Evolutionary conservation across 1,140 invertebrate species (phyloP).

Genomic region (Habropoda laboriosa): DNA sequence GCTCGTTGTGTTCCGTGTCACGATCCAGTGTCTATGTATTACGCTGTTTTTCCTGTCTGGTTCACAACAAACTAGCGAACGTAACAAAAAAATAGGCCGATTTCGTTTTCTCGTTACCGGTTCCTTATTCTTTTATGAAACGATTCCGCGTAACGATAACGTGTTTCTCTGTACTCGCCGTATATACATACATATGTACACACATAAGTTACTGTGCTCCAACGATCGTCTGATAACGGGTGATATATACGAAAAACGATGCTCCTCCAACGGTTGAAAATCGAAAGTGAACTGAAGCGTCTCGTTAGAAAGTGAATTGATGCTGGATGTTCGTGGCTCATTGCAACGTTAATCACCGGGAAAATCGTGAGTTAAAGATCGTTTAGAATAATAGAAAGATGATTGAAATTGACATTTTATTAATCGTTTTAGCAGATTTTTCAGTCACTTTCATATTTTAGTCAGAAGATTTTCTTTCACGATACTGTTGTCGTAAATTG

Average conservation of each 20-base stretch:
- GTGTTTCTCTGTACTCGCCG: too few species aligned
- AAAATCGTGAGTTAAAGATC: neutral
- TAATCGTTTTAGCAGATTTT: neutral
- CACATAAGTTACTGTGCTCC: too few species aligned
- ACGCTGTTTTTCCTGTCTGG: neutral
- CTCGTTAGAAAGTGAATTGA: slow-evolving; percentile 47
- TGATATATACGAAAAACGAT: neutral
- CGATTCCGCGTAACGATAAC: too few species aligned
- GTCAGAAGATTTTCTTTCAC: too few species aligned
- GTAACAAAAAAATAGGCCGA: slow-evolving; percentile 7
- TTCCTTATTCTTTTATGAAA: neutral
- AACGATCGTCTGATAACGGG: too few species aligned
- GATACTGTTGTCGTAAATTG: too few species aligned
- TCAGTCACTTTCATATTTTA: too few species aligned
- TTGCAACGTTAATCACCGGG: neutral
- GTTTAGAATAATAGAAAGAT: neutral
- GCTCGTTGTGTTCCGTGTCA: neutral
- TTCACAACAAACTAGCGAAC: neutral
- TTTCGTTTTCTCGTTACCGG: slow-evolving; percentile 3
- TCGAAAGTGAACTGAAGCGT: slow-evolving; percentile 50
- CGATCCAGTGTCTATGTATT: neutral
- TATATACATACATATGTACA: too few species aligned
- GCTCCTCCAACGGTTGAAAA: slow-evolving; percentile 5
- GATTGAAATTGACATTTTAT: neutral
- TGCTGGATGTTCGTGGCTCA: slow-evolving; percentile 1